Percentiles rank a stretch among this genome's conserved stretches.
These are phyloP conservation scores for Polydesmus complanatus DNA, from an alignment of 2,888 invertebrate genomes.

Conservation along the genomic window DNA sequence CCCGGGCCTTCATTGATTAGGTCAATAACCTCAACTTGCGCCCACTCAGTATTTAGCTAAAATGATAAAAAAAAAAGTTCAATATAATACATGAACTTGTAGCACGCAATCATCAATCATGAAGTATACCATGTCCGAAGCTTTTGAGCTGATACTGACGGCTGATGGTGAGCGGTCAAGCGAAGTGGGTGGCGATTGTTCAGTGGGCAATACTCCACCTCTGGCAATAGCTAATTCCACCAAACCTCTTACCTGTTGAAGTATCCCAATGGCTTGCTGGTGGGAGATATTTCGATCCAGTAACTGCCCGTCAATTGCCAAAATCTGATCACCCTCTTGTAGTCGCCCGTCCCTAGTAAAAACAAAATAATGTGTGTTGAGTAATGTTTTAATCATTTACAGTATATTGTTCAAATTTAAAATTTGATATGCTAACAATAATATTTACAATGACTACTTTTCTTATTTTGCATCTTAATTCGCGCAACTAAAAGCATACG, in stretches of 20 bases:
- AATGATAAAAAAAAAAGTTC: constrained; percentile 25
- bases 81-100: not conserved
- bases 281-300: constrained; percentile 59
- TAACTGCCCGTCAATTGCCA: constrained; percentile 67
- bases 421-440: not conserved
- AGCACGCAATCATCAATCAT: not conserved
- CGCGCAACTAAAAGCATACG: too few species aligned
- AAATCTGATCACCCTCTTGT: constrained; percentile 66
- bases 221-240: constrained; percentile 35
- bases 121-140: constrained; percentile 54
- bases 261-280: constrained; percentile 60
- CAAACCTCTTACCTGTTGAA: constrained; percentile 54
- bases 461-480: too few species aligned
- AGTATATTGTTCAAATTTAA: too few species aligned
- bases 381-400: too few species aligned
- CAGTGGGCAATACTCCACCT: constrained; percentile 22
- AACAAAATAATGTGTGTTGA: not conserved
- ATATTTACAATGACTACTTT: too few species aligned
- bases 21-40: constrained; percentile 96
- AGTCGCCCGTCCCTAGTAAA: constrained; percentile 48
- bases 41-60: constrained; percentile 96
- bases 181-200: constrained; percentile 27
- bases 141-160: constrained; percentile 51
- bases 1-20: constrained; percentile 95
- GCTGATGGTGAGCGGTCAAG: constrained; percentile 43